A percentile compares a stretch with the other conserved stretches of the same genome.
These are phyloP conservation scores for Bovichtus variegatus DNA, from an alignment of 2,797 vertebrate genomes.

Conservation along the genomic window DNA sequence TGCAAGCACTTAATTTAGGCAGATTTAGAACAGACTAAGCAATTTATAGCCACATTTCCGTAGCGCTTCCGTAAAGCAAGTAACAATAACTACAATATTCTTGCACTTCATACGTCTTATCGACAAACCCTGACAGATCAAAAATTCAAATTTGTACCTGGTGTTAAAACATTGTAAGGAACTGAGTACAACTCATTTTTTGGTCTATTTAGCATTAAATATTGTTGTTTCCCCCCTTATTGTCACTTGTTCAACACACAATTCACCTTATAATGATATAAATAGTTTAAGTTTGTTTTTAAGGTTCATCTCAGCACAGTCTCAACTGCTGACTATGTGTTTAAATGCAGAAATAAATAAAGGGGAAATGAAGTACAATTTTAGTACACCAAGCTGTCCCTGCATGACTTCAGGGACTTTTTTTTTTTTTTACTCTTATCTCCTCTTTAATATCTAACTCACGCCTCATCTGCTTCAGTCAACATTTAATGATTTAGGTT, in stretches of 20 bases:
- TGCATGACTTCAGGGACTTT: neutral
- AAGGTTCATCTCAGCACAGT: neutral
- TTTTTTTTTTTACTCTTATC: neutral
- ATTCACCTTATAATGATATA: neutral
- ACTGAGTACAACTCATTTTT: neutral
- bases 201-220: neutral
- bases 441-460: neutral
- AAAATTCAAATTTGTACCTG: neutral
- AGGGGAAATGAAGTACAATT: neutral
- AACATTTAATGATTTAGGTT: neutral
- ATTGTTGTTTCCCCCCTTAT: neutral
- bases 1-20: too few species aligned
- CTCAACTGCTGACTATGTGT: neutral
- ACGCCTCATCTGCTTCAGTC: neutral
- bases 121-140: neutral
- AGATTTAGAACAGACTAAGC: too few species aligned
- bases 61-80: too few species aligned
- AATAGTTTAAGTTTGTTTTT: too few species aligned
- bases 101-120: too few species aligned
- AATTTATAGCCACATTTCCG: too few species aligned
- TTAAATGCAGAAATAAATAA: conserved; percentile 13
- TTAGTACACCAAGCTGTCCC: neutral
- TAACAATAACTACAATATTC: too few species aligned
- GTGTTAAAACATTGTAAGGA: too few species aligned
- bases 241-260: neutral